These are phyloP conservation scores for Dinomys branickii DNA, from an alignment of 2,113 vertebrate genomes.

Conservation along the genomic window DNA sequence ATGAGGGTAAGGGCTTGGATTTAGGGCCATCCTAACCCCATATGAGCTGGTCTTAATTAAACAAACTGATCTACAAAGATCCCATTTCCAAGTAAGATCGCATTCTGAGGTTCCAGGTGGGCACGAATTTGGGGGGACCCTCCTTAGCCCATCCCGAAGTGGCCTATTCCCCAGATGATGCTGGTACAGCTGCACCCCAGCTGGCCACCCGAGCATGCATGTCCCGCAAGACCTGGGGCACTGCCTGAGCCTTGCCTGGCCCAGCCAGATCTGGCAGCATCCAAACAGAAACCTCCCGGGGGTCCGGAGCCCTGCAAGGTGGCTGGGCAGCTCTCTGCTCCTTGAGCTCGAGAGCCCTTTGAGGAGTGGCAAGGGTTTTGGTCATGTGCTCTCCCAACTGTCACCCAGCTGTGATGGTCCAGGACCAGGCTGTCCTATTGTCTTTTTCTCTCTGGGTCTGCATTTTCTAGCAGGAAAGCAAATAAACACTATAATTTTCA, in stretches of 20 bases:
- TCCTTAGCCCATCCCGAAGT: not conserved
- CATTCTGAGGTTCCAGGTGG: not conserved
- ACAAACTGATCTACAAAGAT: not conserved
- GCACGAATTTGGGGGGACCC: no score
- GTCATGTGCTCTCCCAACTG: not conserved
- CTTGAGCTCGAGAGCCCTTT: fast-evolving
- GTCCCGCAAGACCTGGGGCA: not conserved
- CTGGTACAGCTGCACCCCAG: not conserved
- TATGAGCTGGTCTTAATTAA: not conserved
- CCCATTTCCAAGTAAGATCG: not conserved
- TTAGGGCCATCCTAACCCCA: not conserved
- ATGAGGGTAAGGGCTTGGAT: not conserved
- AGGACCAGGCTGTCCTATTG: not conserved
- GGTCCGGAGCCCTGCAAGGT: fast-evolving
- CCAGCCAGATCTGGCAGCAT: not conserved
- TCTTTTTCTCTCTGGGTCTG: not conserved
- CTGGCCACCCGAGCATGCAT: not conserved
- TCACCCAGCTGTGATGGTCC: not conserved
- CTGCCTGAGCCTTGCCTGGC: not conserved
- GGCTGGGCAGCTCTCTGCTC: not conserved
- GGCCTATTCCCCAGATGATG: not conserved
- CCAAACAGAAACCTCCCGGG: not conserved
- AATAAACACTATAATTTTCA: not conserved
- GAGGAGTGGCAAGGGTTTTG: no score
- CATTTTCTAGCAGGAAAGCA: not conserved